Evolutionary conservation across 1,140 invertebrate genomes (phyloP), one percentile per base, ranked within the genome.

Genomic region (Rhizoglyphus robini): DNA sequence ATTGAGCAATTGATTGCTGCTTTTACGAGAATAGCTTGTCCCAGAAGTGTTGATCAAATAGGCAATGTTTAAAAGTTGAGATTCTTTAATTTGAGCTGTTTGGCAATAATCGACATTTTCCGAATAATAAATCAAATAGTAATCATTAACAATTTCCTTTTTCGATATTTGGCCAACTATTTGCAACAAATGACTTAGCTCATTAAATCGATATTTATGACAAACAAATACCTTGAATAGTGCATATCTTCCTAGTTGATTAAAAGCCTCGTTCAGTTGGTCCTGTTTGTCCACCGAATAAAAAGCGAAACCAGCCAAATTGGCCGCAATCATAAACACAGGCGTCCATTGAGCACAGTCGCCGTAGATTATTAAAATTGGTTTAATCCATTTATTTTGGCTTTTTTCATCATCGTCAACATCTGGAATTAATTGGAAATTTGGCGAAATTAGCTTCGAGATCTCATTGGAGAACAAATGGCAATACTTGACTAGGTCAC

Each of bases 31-130:
- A 2, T 2, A 27, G 13, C 15, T 60, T 29, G 58, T 60, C 13
- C 58, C 58, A 2, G 58, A 60, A 2, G 58, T 60, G 27, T 32
- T 60, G 30, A 60, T 60, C 29, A 60, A 27, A 32, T 60, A 60
- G 27, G 58, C 15, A 32, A 60, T 60, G 27, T 58, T 60, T 34
- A 60, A 32, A 34, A 23, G 2, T 3, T 46, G 27, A 30, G 27
- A 60, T 34, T 32, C 30, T 27, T 51, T 51, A 13, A 25, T 27
- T 20, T 51, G 48, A n/a, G n/a, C 4, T 20, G 47, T 25, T 27
- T 51, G 23, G 23, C 18, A 25, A 51, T 3, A 20, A 20, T 5
- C 25, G 18, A 23, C 23, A 23, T 60, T 20, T 2, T 60, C 36
- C 15, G 36, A 27, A 60, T 3, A 27, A 60, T 3, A 32, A 46